Conservation (phyloP, 2,113 vertebrate genomes). For the Ramphastos sulfuratus region DNA sequence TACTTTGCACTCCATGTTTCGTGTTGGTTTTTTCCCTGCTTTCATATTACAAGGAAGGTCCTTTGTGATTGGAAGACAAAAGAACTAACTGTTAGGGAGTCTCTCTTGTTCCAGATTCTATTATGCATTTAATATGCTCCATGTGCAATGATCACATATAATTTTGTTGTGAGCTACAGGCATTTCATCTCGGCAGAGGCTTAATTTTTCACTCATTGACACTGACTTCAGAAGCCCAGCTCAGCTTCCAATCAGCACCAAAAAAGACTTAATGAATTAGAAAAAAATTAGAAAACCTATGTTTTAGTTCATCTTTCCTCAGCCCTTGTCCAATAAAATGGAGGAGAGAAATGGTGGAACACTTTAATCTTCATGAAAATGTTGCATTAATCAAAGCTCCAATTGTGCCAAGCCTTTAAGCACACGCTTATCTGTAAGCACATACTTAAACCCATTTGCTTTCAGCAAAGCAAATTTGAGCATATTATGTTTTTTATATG, state of each 20-base stretch:
- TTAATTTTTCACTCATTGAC: neutral
- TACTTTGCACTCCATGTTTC: neutral
- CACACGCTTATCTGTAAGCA: slow-evolving; percentile 67
- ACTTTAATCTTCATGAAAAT: slow-evolving; percentile 37
- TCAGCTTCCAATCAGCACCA: neutral
- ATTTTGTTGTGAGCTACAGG: slow-evolving; percentile 8
- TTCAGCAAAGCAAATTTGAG: slow-evolving; percentile 67
- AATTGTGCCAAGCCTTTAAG: slow-evolving; percentile 54
- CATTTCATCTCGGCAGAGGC: neutral
- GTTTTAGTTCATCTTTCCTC: neutral
- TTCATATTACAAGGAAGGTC: neutral
- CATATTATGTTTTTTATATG: slow-evolving; percentile 66
- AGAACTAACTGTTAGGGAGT: neutral
- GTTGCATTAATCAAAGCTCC: slow-evolving; percentile 14
- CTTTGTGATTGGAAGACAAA: neutral
- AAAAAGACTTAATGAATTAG: neutral
- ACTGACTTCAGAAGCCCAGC: neutral
- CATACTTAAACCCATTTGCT: slow-evolving; percentile 64
- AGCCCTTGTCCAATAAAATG: neutral
- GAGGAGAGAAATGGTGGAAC: neutral
- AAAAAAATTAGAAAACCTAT: neutral
- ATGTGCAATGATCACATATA: neutral
- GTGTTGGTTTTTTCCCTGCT: neutral
- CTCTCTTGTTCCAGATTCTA: neutral
- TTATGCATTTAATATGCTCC: neutral